A percentile compares a stretch with the other conserved stretches of the same genome.
phyloP scores from a whole-genome alignment of 2,113 vertebrate genomes.

The Myocastor coypus region DNA sequence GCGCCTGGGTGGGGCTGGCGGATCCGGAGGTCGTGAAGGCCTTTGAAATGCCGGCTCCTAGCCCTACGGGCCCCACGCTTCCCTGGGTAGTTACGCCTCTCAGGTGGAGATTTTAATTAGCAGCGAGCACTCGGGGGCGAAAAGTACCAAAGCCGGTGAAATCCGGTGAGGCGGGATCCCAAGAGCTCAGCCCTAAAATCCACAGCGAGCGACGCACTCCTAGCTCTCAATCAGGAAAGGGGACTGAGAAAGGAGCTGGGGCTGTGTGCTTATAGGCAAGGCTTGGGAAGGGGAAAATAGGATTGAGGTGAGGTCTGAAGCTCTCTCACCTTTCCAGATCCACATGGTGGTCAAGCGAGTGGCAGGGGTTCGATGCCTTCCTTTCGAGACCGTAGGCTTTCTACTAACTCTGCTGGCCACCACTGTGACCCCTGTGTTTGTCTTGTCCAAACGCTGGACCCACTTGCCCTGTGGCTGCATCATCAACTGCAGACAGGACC shows the following conservation, averaged over 20 bases:
- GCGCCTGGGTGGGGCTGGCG: neutral
- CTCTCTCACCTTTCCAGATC: conserved; percentile 87
- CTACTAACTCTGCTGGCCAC: conserved; percentile 94
- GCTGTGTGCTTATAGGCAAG: neutral
- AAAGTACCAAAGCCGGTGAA: neutral
- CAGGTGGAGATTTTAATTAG: neutral
- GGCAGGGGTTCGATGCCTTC: conserved; percentile 88
- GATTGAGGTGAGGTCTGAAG: conserved; percentile 44
- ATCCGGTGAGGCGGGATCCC: neutral
- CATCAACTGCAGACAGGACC: conserved; percentile 92
- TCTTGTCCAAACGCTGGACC: conserved; percentile 95
- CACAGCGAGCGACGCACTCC: neutral
- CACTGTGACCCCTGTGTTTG: conserved; percentile 93
- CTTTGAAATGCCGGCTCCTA: neutral
- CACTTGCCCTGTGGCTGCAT: conserved; percentile 98
- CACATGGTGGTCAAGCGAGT: conserved; percentile 91
- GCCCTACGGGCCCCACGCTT: neutral
- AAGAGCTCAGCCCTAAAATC: neutral
- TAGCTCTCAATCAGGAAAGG: neutral
- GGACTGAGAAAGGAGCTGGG: neutral
- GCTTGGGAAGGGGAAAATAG: neutral
- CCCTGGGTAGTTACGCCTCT: accelerated
- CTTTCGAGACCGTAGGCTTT: conserved; percentile 93
- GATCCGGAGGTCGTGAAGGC: neutral
- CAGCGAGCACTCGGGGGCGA: neutral